Percentiles rank a stretch among this genome's conserved stretches.
Evolutionary conservation across 2,888 invertebrate genomes (phyloP).

Genomic region (Malacosoma neustria): DNA sequence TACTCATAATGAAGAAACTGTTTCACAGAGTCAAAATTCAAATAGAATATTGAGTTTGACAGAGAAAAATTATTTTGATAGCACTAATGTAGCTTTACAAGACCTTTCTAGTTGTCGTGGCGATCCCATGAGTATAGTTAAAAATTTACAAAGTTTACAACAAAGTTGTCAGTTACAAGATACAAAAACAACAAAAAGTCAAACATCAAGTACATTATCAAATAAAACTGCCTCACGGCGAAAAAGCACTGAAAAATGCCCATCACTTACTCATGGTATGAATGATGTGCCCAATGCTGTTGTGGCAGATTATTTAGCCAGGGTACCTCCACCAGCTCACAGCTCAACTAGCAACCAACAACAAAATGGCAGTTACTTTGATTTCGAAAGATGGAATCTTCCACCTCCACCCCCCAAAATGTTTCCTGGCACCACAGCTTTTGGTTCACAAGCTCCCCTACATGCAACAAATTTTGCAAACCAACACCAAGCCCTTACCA

Average conservation of each 20-base stretch:
- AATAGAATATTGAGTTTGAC: slow-evolving; percentile 57
- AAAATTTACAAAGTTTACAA: slow-evolving; percentile 79
- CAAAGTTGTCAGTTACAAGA: slow-evolving; percentile 76
- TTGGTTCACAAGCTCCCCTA: slow-evolving; percentile 73
- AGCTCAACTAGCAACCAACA: slow-evolving; percentile 75
- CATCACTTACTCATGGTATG: slow-evolving; percentile 52
- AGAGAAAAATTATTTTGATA: slow-evolving; percentile 79
- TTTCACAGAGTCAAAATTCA: slow-evolving; percentile 57
- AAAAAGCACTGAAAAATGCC: slow-evolving; percentile 76
- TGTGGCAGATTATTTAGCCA: slow-evolving; percentile 72
- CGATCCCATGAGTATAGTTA: slow-evolving; percentile 85
- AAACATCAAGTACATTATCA: slow-evolving; percentile 35
- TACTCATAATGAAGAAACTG: slow-evolving; percentile 60
- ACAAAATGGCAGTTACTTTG: slow-evolving; percentile 83
- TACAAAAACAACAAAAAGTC: slow-evolving; percentile 63
- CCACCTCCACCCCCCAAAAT: slow-evolving; percentile 81
- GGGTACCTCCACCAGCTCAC: slow-evolving; percentile 84
- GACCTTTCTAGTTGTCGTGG: slow-evolving; percentile 83
- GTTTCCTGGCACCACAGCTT: slow-evolving; percentile 76
- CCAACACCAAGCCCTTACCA: slow-evolving; percentile 79
- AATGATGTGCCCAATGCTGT: slow-evolving; percentile 72
- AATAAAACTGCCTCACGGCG: slow-evolving; percentile 61
- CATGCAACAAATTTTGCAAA: slow-evolving; percentile 73
- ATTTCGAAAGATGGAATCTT: slow-evolving; percentile 88
- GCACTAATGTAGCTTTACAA: slow-evolving; percentile 77